These are phyloP conservation scores for Calephelis virginiensis DNA, from an alignment of 1,140 invertebrate species.

Conservation along the genomic window DNA sequence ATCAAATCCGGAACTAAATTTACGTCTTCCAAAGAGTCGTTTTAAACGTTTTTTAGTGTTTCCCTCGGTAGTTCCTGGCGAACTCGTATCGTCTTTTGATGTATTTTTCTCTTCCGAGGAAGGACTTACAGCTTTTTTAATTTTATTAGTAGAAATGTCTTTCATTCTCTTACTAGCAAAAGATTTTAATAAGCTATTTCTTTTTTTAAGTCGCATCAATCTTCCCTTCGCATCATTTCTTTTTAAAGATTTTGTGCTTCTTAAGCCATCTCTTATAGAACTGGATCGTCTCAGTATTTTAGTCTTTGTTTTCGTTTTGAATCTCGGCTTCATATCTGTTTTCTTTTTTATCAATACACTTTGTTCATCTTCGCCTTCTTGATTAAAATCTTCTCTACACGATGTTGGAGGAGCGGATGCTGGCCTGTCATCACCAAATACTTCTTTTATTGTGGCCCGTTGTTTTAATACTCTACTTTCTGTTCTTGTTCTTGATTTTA, in stretches of 20 bases:
- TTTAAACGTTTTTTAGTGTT: constrained; percentile 65
- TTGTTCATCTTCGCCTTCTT: constrained; percentile 44
- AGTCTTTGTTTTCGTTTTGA: constrained; percentile 62
- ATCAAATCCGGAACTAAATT: constrained; percentile 86
- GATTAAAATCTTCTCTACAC: constrained; percentile 63
- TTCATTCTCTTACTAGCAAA: constrained; percentile 69
- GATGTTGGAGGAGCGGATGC: constrained; percentile 77
- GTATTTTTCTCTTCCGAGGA: constrained; percentile 59
- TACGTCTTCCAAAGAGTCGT: constrained; percentile 72
- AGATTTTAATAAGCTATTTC: constrained; percentile 79
- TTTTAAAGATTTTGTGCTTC: constrained; percentile 80
- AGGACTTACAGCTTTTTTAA: constrained; percentile 58
- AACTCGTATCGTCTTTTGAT: constrained; percentile 50
- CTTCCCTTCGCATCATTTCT: constrained; percentile 80
- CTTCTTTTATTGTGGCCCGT: constrained; percentile 87
- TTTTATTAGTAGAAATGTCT: constrained; percentile 52
- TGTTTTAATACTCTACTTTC: constrained; percentile 87
- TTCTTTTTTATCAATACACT: constrained; percentile 54
- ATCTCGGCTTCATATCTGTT: constrained; percentile 55
- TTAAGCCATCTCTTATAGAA: constrained; percentile 79
- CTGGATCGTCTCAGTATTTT: constrained; percentile 63
- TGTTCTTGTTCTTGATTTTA: constrained; percentile 86
- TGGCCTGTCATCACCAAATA: constrained; percentile 83
- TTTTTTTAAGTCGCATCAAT: constrained; percentile 76
- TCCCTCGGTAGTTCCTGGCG: constrained; percentile 42